Percentiles rank a stretch among this genome's conserved stretches.
Conservation (phyloP, 1,140 invertebrate genomes). For the Papilio aristodemus region DNA sequence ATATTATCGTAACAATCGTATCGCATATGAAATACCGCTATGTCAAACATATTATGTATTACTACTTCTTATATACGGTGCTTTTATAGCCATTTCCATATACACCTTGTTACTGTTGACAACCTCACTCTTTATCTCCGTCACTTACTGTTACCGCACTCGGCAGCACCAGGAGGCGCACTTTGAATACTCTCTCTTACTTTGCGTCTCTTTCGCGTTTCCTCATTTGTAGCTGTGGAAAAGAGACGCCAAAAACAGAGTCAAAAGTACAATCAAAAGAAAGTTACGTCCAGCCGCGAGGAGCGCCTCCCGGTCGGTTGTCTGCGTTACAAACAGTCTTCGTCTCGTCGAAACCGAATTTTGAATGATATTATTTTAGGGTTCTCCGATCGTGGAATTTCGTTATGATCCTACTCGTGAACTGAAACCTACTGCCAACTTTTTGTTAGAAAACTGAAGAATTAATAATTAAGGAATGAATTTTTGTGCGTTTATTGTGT, state of each 20-base stretch:
- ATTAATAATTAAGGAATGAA: conserved; percentile 66
- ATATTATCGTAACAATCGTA: conserved; percentile 67
- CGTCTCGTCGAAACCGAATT: conserved; percentile 57
- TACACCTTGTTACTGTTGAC: conserved; percentile 66
- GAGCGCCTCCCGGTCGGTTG: conserved; percentile 38
- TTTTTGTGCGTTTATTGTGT: conserved; percentile 73
- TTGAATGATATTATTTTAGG: conserved; percentile 69
- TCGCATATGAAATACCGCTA: conserved; percentile 59
- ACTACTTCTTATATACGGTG: no score
- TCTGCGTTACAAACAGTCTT: conserved; percentile 40
- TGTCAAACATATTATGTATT: conserved; percentile 52
- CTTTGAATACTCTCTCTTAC: not conserved
- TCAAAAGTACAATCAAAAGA: conserved; percentile 24
- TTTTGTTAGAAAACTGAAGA: conserved; percentile 67
- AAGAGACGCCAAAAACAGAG: conserved; percentile 22
- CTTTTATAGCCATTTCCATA: conserved; percentile 68
- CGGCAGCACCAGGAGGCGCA: conserved; percentile 16
- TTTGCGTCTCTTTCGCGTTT: conserved; percentile 7
- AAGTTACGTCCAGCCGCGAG: not conserved
- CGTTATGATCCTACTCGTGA: conserved; percentile 53
- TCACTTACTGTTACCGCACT: conserved; percentile 25
- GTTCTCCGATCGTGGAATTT: conserved; percentile 55
- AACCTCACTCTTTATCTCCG: conserved; percentile 55
- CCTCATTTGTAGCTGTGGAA: conserved; percentile 1
- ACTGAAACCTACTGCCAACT: conserved; percentile 78